Evolutionary conservation across 2,888 invertebrate species (phyloP).

Genomic region (Tenthredo distinguenda): DNA sequence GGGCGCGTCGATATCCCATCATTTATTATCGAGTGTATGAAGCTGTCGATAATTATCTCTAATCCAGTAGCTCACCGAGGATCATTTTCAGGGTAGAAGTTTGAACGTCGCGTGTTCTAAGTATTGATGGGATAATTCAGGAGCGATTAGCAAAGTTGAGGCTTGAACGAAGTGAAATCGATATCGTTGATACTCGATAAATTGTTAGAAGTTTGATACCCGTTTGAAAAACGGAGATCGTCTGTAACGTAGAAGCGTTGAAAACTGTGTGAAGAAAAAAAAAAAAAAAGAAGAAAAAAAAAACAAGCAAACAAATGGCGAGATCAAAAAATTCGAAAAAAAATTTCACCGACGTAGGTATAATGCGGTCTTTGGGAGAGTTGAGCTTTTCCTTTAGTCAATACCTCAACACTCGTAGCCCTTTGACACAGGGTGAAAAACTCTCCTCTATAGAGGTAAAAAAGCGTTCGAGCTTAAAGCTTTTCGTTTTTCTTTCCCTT

Average conservation of each 20-base stretch:
- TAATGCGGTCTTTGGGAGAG: slow-evolving; percentile 15
- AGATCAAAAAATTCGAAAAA: neutral
- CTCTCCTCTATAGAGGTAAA: neutral
- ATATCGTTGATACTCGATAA: slow-evolving; percentile 20
- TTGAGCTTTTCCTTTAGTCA: slow-evolving; percentile 21
- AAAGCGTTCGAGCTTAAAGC: slow-evolving; percentile 7
- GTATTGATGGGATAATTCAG: slow-evolving; percentile 7
- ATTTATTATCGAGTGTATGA: neutral
- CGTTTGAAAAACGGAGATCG: slow-evolving; percentile 11
- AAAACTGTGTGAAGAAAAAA: neutral
- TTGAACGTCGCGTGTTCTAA: neutral
- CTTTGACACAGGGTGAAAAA: slow-evolving; percentile 20
- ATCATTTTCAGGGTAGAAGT: neutral
- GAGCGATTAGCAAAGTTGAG: slow-evolving; percentile 13
- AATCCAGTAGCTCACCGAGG: neutral
- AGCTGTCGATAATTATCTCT: slow-evolving; percentile 13
- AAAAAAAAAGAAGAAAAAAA: neutral
- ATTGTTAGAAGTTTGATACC: neutral
- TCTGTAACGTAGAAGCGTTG: neutral
- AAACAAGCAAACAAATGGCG: neutral
- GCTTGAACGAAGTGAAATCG: neutral
- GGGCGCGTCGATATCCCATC: neutral
- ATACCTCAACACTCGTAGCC: neutral
- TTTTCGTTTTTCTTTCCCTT: neutral
- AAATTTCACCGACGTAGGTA: neutral